Conservation (phyloP, 2,888 invertebrate genomes). For the Ochlodes sylvanus region DNA sequence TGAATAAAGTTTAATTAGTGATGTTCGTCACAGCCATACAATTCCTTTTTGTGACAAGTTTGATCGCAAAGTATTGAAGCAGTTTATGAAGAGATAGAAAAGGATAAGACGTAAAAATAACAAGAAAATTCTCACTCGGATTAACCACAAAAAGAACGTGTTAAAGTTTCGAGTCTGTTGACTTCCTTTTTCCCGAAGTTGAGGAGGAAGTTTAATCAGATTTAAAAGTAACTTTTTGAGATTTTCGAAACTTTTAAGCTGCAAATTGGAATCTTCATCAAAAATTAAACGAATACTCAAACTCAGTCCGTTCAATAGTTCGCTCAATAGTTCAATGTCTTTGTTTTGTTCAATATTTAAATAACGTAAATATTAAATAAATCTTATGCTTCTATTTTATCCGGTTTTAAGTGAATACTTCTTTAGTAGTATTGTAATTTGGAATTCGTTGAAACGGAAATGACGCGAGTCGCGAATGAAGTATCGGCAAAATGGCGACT, state of each 20-base stretch:
- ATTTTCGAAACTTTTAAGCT: conserved; percentile 24
- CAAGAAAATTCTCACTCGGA: conserved; percentile 19
- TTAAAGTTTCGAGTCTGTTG: conserved; percentile 19
- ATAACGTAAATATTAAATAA: neutral
- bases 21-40: neutral
- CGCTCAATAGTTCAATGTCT: neutral
- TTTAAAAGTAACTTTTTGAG: conserved; percentile 26
- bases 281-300: conserved; percentile 22
- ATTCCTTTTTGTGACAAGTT: conserved; percentile 1
- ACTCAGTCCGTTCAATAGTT: neutral
- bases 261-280: conserved; percentile 24
- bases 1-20: neutral
- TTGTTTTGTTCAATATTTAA: neutral
- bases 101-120: conserved; percentile 9
- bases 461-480: no score
- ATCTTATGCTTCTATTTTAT: no score
- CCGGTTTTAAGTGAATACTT: no score
- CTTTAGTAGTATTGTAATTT: no score
- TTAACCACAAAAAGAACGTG: conserved; percentile 21
- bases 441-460: no score
- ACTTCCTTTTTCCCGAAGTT: conserved; percentile 22
- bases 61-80: neutral
- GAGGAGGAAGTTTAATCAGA: conserved; percentile 30
- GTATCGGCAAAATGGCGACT: no score
- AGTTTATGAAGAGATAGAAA: neutral